phyloP scores from a whole-genome alignment of 2,888 invertebrate genomes.

The Cheilosia scutellata region DNA sequence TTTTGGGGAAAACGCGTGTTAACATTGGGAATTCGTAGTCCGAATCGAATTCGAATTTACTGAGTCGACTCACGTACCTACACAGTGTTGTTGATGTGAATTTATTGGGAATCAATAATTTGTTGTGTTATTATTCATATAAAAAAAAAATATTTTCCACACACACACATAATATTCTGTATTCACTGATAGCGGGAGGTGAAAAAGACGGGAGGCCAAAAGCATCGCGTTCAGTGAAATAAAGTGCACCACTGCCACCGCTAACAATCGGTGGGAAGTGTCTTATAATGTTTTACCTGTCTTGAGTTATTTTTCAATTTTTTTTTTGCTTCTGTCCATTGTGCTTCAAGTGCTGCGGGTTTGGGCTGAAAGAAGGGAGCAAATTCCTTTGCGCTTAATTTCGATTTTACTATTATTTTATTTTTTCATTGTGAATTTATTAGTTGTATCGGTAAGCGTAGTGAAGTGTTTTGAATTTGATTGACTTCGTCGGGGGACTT shows the following conservation, averaged over 20 bases:
- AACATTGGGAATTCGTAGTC: conserved; percentile 11
- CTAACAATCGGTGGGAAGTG: conserved; percentile 68
- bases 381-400: conserved; percentile 68
- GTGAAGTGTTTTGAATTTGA: conserved; percentile 50
- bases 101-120: conserved; percentile 64
- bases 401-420: conserved; percentile 71
- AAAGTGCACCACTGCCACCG: conserved; percentile 65
- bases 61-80: conserved; percentile 55
- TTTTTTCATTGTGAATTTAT: conserved; percentile 52
- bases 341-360: conserved; percentile 65
- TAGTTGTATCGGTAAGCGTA: conserved; percentile 13
- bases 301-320: conserved; percentile 28
- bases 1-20: background rate
- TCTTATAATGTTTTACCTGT: conserved; percentile 66
- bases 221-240: conserved; percentile 66
- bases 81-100: conserved; percentile 44
- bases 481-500: conserved; percentile 17
- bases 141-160: conserved; percentile 31
- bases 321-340: conserved; percentile 58
- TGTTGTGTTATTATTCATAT: conserved; percentile 62
- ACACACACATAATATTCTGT: conserved; percentile 30
- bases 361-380: conserved; percentile 55
- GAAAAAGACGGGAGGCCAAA: conserved; percentile 45
- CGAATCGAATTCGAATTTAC: conserved; percentile 19
- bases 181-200: conserved; percentile 4